Conservation (phyloP, 1,140 invertebrate species). For the Hylyphantes graminicola region DNA sequence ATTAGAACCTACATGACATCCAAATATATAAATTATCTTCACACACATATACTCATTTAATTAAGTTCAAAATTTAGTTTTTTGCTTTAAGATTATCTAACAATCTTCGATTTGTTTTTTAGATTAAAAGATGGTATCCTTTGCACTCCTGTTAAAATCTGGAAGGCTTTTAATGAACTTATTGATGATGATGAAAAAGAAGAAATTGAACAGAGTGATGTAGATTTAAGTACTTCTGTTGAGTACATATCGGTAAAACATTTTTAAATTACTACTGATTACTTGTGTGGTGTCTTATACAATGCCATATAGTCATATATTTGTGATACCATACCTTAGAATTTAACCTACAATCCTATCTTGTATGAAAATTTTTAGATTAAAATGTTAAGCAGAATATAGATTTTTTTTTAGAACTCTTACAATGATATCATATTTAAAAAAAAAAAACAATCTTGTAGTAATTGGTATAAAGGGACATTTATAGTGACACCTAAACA, state of each 20-base stretch:
- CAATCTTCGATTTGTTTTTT: not conserved
- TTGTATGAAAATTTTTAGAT: too few species aligned
- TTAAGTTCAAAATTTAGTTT: not conserved
- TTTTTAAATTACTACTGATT: not conserved
- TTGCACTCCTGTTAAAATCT: not conserved
- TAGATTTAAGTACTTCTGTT: not conserved
- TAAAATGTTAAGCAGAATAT: too few species aligned
- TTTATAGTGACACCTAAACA: too few species aligned
- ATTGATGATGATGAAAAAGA: not conserved
- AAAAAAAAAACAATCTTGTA: too few species aligned
- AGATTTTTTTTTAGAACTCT: too few species aligned
- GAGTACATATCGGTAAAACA: conserved; percentile 4
- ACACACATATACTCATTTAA: not conserved
- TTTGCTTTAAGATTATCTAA: not conserved
- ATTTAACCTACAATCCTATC: not conserved
- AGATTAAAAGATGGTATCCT: not conserved
- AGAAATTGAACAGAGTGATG: not conserved
- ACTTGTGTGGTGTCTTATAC: not conserved
- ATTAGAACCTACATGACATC: not conserved
- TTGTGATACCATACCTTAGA: not conserved
- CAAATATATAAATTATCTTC: not conserved
- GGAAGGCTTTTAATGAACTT: not conserved
- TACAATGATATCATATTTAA: too few species aligned
- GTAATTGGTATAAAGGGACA: too few species aligned
- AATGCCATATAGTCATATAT: not conserved